Percentiles rank a stretch among this genome's conserved stretches.
Evolutionary conservation across 2,797 vertebrate genomes (phyloP).

Genomic region (Thunnus albacares): DNA sequence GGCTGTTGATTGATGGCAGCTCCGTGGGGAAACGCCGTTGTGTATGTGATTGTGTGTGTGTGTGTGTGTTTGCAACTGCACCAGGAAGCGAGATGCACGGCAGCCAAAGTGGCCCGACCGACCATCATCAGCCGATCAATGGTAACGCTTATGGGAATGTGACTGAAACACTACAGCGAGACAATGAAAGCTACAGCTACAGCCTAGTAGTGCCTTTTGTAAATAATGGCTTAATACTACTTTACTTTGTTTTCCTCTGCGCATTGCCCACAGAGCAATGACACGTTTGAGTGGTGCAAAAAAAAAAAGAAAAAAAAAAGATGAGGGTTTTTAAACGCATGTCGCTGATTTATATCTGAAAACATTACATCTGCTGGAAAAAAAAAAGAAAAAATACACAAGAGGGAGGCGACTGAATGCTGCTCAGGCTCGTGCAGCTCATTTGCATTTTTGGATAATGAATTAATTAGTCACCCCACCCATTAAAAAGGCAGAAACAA

Average conservation of each 20-base stretch:
- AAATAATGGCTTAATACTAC: slow-evolving; percentile 41
- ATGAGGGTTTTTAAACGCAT: slow-evolving; percentile 14
- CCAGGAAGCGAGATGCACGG: slow-evolving; percentile 80
- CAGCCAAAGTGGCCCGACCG: slow-evolving; percentile 75
- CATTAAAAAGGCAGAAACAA: slow-evolving; percentile 78
- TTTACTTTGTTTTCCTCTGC: too few species aligned
- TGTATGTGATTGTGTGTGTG: slow-evolving; percentile 70
- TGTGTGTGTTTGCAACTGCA: slow-evolving; percentile 75
- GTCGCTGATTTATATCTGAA: slow-evolving; percentile 40
- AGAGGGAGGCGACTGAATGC: slow-evolving; percentile 58
- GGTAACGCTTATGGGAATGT: slow-evolving; percentile 78
- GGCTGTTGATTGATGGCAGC: slow-evolving; percentile 87
- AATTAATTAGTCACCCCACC: slow-evolving; percentile 86
- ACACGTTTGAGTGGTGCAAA: neutral
- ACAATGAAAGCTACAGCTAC: slow-evolving; percentile 61
- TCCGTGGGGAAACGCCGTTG: slow-evolving; percentile 80
- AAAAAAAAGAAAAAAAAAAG: neutral
- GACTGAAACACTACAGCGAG: slow-evolving; percentile 71
- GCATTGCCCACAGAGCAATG: neutral
- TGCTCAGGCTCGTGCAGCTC: slow-evolving; percentile 68
- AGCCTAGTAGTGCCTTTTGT: slow-evolving; percentile 25
- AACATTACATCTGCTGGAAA: slow-evolving; percentile 51
- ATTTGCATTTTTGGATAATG: slow-evolving; percentile 87
- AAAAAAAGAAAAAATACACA: slow-evolving; percentile 21
- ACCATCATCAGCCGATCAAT: slow-evolving; percentile 79